Base-by-base conservation (phyloP, 1,140 invertebrate species). In the Saccostrea echinata region DNA sequence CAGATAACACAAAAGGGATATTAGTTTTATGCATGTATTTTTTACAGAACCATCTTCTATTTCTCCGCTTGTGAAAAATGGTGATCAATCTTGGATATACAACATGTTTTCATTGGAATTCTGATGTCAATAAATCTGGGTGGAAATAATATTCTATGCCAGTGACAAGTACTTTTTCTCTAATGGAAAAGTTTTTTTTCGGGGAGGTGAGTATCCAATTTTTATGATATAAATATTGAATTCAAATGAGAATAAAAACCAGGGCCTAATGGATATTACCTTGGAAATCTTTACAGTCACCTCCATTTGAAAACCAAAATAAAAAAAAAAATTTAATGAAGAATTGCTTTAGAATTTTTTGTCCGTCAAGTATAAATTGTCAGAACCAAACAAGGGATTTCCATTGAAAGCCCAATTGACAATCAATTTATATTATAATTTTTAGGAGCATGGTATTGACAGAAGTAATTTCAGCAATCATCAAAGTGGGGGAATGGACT, bases 341-440 rank as follows among this genome's bases (percentile, higher is more conserved):
- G 27, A 76, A 76, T 76, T 76, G 68, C 68, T 30, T 30, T 76
- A 30, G 16, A 76, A 76, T 30, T 71, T 16, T 30, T 76, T 76
- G 27, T 33, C 68, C 0, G 68, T 30, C 68, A 76, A 30, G 30
- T 76, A 76, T 76, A 13, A 76, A 33, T 76, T 76, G 68, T 76
- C 27, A 76, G 68, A 30, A 30, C 27, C 68, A 76, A 76, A 76
- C 68, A 76, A 76, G 68, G 68, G 27, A 13, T 76, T 76, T 30
- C 68, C 68, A 76, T 76, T 76, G 68, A 76, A 76, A 76, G 68
- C 24, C 68, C 68, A 76, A 76, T 76, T 76, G 68, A 76, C 68
- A 76, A 76, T 76, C 68, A 76, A 76, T 76, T 76, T 76, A 76
- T 76, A 35, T 76, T 76, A 76, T 76, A 76, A 76, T 76, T 76